A percentile compares a stretch with the other conserved stretches of the same genome.
phyloP scores from a whole-genome alignment of 2,797 vertebrate genomes.

The Ambastaia sidthimunki region DNA sequence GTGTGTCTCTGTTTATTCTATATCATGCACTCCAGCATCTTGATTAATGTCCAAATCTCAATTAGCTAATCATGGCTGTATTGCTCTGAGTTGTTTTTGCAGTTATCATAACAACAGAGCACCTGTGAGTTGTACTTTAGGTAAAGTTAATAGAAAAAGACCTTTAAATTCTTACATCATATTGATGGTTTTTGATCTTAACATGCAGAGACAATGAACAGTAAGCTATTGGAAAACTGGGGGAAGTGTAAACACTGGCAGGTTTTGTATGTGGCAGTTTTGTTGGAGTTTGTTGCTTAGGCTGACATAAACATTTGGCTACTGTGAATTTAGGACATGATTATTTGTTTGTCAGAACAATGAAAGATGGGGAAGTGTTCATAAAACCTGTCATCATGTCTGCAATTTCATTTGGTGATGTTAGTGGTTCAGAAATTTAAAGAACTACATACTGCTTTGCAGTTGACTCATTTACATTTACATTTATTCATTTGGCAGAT shows the following conservation, averaged over 20 bases:
- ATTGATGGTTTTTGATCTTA: constrained; percentile 1
- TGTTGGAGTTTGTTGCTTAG: too few relatives aligned
- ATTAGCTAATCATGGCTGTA: constrained; percentile 6
- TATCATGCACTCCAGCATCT: background rate
- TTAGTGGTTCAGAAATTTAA: background rate
- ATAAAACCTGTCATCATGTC: background rate
- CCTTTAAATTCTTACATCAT: background rate
- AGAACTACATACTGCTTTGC: background rate
- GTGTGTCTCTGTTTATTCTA: constrained; percentile 15
- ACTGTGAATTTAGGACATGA: background rate
- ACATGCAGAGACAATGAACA: background rate
- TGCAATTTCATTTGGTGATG: background rate
- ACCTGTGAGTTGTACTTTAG: background rate
- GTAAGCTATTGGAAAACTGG: too few relatives aligned
- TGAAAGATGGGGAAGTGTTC: background rate
- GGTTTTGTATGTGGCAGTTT: too few relatives aligned
- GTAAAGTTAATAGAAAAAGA: background rate
- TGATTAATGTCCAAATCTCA: constrained; percentile 5
- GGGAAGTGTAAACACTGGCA: background rate
- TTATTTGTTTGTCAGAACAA: background rate
- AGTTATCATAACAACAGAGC: constrained; percentile 6
- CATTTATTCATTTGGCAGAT: too few relatives aligned
- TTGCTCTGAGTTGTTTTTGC: background rate
- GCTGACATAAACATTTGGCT: background rate
- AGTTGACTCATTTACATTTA: constrained; percentile 29